A percentile compares a stretch with the other conserved stretches of the same genome.
These are phyloP conservation scores for Phengaris alcon DNA, from an alignment of 2,888 invertebrate species.

Conservation along the genomic window DNA sequence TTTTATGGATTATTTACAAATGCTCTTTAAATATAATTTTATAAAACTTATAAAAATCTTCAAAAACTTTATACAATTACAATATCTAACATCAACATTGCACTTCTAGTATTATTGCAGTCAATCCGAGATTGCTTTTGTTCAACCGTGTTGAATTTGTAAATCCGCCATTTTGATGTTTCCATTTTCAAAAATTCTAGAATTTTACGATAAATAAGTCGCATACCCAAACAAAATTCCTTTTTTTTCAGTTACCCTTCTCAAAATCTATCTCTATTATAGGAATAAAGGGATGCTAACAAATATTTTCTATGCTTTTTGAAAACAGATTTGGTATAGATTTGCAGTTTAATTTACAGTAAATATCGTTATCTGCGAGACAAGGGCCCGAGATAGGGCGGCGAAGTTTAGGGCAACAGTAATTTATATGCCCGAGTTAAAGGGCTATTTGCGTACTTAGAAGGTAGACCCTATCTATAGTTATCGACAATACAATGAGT, in stretches of 20 bases:
- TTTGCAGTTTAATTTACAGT: slow-evolving; percentile 14
- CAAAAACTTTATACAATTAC: slow-evolving; percentile 42
- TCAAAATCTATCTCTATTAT: background rate
- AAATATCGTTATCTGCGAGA: slow-evolving; percentile 23
- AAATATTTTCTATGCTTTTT: background rate
- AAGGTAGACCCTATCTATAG: slow-evolving; percentile 26
- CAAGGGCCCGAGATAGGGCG: slow-evolving; percentile 10
- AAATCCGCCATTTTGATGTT: background rate
- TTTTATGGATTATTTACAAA: slow-evolving; percentile 28
- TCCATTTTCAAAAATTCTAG: too few relatives aligned
- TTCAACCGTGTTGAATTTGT: background rate
- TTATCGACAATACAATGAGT: too few relatives aligned
- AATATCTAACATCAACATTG: slow-evolving; percentile 59
- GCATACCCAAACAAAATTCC: too few relatives aligned
- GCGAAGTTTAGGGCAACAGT: slow-evolving; percentile 23
- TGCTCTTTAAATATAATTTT: slow-evolving; percentile 36
- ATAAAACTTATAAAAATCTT: slow-evolving; percentile 39
- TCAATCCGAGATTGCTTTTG: slow-evolving; percentile 45
- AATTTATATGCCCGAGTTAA: slow-evolving; percentile 17
- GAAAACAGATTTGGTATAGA: background rate
- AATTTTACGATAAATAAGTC: too few relatives aligned
- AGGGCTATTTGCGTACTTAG: background rate
- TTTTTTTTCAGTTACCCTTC: background rate
- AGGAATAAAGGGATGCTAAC: background rate
- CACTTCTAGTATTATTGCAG: slow-evolving; percentile 54